Base-by-base conservation (phyloP, 1,140 invertebrate genomes). In the Panagrolaimus sp. region DNA sequence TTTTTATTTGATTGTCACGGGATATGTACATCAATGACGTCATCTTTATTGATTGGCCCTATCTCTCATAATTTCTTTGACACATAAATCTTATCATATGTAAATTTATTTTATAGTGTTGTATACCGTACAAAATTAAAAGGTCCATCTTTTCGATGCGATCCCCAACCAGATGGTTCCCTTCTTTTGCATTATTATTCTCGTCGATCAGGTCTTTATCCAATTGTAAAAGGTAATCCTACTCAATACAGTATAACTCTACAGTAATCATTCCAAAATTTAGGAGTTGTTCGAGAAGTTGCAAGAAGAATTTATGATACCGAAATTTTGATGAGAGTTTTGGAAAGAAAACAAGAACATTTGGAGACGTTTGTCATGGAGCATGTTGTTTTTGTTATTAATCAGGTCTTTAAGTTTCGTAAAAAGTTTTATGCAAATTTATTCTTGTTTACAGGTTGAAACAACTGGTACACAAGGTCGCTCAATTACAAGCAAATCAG, bases 151-250 rank as follows among this genome's bases (percentile, higher is more conserved):
- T 83, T 84, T 65, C 84, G 85, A 58, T 85, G 84, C 73, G 85
- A 86, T 52, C 68, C 73, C 12, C 77, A 80, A 26, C 58, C 71
- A 9, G 82, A 85, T 71, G 84, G 83, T 8, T 76, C 75, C 10
- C 69, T 85, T n/a, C 69, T 78, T 10, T 68, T 85, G 6, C 85
- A 86, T 74, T 86, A 86, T 69, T 86, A 86, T 71, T 85, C 84
- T 8, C 77, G 74, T 28, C 63, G 85, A 24, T 76, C 70, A 12
- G 84, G 83, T 0, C 71, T 86, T 2, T 84, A 85, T 72, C 84
- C 84, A 12, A 84, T 86, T 68, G 85, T 86, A 14, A 83, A 83
- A 73, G 84, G 84, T 84, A 46, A 0, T 55, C 3, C 8, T 7
- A 67, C 84, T 10, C 68, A 83, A 8, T 58, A 74, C 21, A 67